These are phyloP conservation scores for Cyanistes caeruleus DNA, from an alignment of 2,113 vertebrate genomes.

Conservation along the genomic window DNA sequence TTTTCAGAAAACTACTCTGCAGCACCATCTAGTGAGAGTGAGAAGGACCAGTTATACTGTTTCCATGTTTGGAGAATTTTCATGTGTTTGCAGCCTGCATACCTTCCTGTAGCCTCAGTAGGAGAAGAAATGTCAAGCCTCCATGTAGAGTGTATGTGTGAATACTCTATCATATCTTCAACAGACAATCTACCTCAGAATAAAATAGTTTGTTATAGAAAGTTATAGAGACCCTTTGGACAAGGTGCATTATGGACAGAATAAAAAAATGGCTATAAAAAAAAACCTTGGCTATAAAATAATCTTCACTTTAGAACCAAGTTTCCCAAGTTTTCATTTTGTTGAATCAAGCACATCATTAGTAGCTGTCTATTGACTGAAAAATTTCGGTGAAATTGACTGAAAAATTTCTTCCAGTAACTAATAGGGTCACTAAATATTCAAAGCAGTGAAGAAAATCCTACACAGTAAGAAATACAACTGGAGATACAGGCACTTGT, in stretches of 20 bases:
- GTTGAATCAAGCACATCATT: background rate
- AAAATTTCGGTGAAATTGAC: background rate
- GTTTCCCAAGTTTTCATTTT: background rate
- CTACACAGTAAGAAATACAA: background rate
- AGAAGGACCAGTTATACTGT: background rate
- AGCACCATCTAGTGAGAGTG: constrained; percentile 56
- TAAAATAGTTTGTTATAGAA: background rate
- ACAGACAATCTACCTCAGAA: background rate
- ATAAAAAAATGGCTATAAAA: background rate
- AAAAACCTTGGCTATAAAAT: background rate
- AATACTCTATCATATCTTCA: background rate
- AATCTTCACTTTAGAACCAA: background rate
- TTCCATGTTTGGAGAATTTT: background rate
- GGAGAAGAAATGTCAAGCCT: background rate
- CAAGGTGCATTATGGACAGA: background rate
- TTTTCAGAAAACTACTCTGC: constrained; percentile 24
- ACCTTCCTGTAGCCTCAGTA: background rate
- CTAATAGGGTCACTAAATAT: background rate
- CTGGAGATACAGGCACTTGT: background rate
- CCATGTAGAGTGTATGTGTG: background rate
- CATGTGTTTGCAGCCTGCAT: background rate
- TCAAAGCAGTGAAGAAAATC: background rate
- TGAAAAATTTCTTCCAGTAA: background rate
- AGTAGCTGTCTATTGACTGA: too few species aligned
- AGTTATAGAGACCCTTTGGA: background rate